Evolutionary conservation across 2,888 invertebrate species (phyloP).

Genomic region (Patella ulyssiponensis): DNA sequence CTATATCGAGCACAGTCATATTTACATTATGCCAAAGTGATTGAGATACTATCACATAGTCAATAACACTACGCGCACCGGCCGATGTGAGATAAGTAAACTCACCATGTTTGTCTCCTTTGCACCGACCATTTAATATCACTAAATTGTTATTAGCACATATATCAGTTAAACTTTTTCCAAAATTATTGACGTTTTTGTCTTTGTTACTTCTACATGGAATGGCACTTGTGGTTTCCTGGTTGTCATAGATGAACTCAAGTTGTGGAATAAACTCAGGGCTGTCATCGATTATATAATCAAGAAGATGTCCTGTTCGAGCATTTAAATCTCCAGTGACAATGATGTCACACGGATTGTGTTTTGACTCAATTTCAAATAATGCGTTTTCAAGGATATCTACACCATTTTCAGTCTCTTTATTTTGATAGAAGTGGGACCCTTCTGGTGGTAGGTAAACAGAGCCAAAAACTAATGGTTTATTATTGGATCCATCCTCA

Average conservation of each 20-base stretch:
- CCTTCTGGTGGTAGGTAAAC: constrained; percentile 1
- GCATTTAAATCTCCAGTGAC: background rate
- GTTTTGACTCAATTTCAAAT: background rate
- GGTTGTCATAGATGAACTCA: background rate
- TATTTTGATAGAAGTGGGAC: background rate
- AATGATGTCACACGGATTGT: background rate
- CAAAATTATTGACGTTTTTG: background rate
- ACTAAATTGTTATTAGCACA: background rate
- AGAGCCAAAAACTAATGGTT: background rate
- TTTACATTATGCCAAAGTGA: no score
- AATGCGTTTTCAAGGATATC: background rate
- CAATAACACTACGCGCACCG: background rate
- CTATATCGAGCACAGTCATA: no score
- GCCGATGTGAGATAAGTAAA: background rate
- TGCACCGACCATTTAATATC: constrained; percentile 3
- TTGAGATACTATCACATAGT: background rate
- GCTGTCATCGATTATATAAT: background rate
- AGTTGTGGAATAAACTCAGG: background rate
- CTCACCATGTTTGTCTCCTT: background rate
- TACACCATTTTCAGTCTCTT: background rate
- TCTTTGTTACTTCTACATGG: background rate
- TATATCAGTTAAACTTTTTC: background rate
- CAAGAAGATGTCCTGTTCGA: background rate
- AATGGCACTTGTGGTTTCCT: background rate
- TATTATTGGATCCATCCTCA: background rate